phyloP scores from a whole-genome alignment of 2,113 vertebrate genomes.

The Desmodus rotundus region DNA sequence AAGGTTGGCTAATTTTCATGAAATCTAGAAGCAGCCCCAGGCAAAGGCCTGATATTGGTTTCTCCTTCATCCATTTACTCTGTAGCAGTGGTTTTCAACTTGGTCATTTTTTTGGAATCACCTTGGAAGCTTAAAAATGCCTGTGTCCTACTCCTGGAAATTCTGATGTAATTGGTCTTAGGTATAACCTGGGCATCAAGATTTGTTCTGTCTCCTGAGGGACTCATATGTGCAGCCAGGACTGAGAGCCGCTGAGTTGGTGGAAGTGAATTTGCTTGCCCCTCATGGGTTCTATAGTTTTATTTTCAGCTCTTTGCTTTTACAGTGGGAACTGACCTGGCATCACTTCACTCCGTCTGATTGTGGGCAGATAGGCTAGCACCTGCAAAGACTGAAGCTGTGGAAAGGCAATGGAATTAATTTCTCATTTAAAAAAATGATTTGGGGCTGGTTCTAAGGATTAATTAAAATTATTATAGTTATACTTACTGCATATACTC shows the following conservation, averaged over 20 bases:
- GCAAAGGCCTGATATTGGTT: background rate
- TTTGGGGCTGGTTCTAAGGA: background rate
- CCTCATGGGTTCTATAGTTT: background rate
- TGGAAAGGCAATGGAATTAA: background rate
- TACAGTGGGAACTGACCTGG: background rate
- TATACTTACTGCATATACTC: background rate
- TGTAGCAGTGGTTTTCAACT: background rate
- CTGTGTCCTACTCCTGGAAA: background rate
- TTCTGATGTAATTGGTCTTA: background rate
- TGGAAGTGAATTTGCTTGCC: background rate
- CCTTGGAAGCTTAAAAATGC: background rate
- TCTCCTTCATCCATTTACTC: background rate
- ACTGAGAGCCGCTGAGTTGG: background rate
- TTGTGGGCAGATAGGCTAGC: background rate
- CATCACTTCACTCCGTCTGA: background rate
- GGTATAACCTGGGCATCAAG: background rate
- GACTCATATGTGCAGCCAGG: background rate
- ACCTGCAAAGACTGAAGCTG: background rate
- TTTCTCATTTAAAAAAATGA: background rate
- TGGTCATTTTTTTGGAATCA: background rate
- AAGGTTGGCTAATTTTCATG: background rate
- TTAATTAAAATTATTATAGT: constrained; percentile 1
- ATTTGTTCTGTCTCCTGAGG: background rate
- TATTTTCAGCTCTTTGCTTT: background rate
- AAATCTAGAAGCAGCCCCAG: background rate